Evolutionary conservation across 2,797 vertebrate species (phyloP).

Genomic region (Dallia pectoralis): DNA sequence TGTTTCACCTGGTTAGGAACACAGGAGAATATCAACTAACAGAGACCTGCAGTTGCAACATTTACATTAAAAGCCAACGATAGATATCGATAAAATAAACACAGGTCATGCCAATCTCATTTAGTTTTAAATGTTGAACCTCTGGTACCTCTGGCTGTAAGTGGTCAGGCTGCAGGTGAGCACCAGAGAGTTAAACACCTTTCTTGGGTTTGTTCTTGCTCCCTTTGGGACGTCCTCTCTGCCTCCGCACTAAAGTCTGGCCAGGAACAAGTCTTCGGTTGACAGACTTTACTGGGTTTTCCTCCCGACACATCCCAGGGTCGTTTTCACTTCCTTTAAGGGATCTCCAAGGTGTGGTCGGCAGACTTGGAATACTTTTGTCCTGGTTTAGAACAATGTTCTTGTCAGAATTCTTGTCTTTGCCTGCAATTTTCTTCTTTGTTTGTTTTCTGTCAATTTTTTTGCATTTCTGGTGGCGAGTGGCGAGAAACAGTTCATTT

Average conservation of each 20-base stretch:
- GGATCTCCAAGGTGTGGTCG: no score
- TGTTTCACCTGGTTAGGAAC: not conserved
- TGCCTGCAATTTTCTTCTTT: not conserved
- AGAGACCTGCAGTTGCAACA: not conserved
- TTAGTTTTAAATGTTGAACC: not conserved
- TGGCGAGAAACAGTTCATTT: not conserved
- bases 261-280: no score
- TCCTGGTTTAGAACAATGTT: not conserved
- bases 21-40: not conserved
- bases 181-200: not conserved
- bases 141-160: not conserved
- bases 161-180: not conserved
- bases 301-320: no score
- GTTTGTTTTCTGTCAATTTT: not conserved
- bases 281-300: no score
- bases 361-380: no score
- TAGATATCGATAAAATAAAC: not conserved
- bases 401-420: not conserved
- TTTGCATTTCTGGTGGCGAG: not conserved
- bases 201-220: not conserved
- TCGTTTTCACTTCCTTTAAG: no score
- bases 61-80: not conserved
- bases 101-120: no score
- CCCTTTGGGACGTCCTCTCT: not conserved
- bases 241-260: no score